Evolutionary conservation across 2,888 invertebrate species (phyloP), one percentile per base, ranked within the genome.

Genomic region (Hetaerina titia): DNA sequence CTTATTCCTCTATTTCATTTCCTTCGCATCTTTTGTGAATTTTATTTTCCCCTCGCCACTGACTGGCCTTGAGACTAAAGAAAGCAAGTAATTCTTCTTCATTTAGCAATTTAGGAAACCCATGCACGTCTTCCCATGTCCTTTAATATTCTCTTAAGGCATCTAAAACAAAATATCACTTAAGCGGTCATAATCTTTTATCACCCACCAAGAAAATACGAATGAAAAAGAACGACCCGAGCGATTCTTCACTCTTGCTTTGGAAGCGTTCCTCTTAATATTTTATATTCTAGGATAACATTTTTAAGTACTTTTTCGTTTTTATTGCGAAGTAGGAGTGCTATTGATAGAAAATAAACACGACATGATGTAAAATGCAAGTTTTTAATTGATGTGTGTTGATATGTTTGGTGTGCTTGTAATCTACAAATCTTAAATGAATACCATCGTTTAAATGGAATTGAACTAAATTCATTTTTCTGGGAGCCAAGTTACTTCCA

Each of bases 161-260:
- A 64, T 19, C 64, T 22, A 19, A 19, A 74, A 74, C 92, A 69
- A 56, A 92, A 69, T 92, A 74, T 92, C 92, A 45, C 74, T 92
- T 69, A 92, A 92, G 92, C 92, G 69, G 45, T 92, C 90, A 90
- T 90, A 90, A 90, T 90, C 69, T n/a, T 56, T 92, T 92, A 92
- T 92, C 92, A 57, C 74, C 74, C n/a, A 64, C 56, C 63, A 56
- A 69, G 13, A 45, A 92, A 56, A 92, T 69, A 57, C 69, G 69
- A 92, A 92, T 69, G 56, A 92, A 92, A 69, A 56, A 69, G 19
- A 81, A 89, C 64, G 69, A 1, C 31, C 56, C 19, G 56, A 22
- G 92, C 22, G 56, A 56, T 69, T 90, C 31, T 90, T 90, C 64
- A 64, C 45, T 63, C 90, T 8, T 45, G 17, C 25, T 31, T 19